A percentile compares a stretch with the other conserved stretches of the same genome.
Conservation (phyloP, 1,140 invertebrate species). For the Delia radicum region DNA sequence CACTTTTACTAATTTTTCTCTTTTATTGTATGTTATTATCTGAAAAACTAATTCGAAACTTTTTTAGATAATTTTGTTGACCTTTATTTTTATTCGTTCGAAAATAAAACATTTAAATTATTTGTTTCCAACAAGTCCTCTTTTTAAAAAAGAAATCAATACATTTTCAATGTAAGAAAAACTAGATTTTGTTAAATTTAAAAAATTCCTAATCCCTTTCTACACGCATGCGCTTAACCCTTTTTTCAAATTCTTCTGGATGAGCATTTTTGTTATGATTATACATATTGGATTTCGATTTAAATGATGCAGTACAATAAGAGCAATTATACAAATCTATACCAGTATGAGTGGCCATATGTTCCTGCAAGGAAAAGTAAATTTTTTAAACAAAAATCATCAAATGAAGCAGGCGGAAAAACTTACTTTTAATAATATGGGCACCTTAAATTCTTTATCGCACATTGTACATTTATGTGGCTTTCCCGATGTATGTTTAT, state of each 20-base stretch:
- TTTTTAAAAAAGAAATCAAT: too few species aligned
- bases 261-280: conserved; percentile 49
- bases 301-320: conserved; percentile 48
- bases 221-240: background rate
- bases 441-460: conserved; percentile 47
- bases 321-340: conserved; percentile 50
- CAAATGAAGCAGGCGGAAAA: background rate
- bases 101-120: too few species aligned
- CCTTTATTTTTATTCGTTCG: too few species aligned
- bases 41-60: too few species aligned
- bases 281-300: conserved; percentile 52
- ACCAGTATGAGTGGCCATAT: conserved; percentile 50
- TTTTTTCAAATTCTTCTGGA: conserved; percentile 37
- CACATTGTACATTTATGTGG: conserved; percentile 43
- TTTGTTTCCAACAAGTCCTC: too few species aligned
- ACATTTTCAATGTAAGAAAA: too few species aligned
- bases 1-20: too few species aligned
- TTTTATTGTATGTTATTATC: too few species aligned
- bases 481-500: conserved; percentile 41
- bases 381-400: background rate
- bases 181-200: too few species aligned
- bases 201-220: too few species aligned
- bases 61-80: too few species aligned
- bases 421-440: conserved; percentile 38
- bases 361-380: conserved; percentile 38